Conservation (phyloP, 2,888 invertebrate genomes). For the Biston betularia region DNA sequence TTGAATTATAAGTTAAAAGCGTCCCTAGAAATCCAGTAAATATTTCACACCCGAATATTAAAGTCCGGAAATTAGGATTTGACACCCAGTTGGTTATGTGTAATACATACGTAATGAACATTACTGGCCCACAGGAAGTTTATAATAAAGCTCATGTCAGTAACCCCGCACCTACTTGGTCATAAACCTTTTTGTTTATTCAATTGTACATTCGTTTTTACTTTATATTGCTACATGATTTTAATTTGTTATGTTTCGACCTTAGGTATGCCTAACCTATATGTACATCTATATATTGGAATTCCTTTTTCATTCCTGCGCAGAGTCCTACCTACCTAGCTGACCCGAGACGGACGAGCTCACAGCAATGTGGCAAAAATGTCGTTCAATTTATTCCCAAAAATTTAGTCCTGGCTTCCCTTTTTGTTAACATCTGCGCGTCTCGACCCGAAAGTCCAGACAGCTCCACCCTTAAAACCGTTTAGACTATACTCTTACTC, state of each 20-base stretch:
- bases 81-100: slow-evolving; percentile 55
- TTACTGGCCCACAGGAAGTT: slow-evolving; percentile 74
- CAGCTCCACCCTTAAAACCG: slow-evolving; percentile 86
- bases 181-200: slow-evolving; percentile 17
- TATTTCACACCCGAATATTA: not conserved
- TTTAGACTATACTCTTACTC: slow-evolving; percentile 77
- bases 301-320: slow-evolving; percentile 48
- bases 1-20: not conserved
- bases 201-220: not conserved
- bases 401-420: slow-evolving; percentile 80
- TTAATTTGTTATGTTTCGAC: not conserved
- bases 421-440: slow-evolving; percentile 85
- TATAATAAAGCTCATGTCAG: slow-evolving; percentile 77
- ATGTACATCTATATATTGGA: slow-evolving; percentile 2
- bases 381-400: slow-evolving; percentile 84
- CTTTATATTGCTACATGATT: not conserved
- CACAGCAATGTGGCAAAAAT: slow-evolving; percentile 68
- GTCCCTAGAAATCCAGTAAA: no score
- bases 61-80: slow-evolving; percentile 55
- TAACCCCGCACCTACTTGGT: slow-evolving; percentile 71
- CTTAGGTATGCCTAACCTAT: not conserved
- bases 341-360: slow-evolving; percentile 50
- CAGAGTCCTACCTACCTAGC: slow-evolving; percentile 27
- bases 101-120: slow-evolving; percentile 70
- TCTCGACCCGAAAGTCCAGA: slow-evolving; percentile 79